A percentile compares a stretch with the other conserved stretches of the same genome.
Conservation (phyloP, 2,113 vertebrate genomes). For the Sylvia atricapilla region DNA sequence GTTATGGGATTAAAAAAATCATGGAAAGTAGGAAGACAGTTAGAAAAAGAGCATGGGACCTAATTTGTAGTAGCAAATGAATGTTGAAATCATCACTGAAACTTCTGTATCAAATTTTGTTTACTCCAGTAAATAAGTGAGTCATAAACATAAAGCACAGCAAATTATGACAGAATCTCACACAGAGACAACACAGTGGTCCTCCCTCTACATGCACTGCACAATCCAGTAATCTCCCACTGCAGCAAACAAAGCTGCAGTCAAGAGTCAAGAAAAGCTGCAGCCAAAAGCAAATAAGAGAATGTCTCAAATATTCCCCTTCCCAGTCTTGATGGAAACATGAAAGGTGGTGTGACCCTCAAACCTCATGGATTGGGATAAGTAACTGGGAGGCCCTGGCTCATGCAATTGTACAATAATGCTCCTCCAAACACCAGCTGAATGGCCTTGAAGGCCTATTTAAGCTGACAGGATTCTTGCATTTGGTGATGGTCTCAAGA, state of each 20-base stretch:
- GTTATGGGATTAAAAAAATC: constrained; percentile 30
- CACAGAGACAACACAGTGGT: rapidly evolving
- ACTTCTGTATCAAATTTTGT: background rate
- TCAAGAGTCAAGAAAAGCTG: background rate
- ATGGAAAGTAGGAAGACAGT: background rate
- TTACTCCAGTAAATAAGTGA: background rate
- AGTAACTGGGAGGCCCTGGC: background rate
- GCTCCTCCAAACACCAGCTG: background rate
- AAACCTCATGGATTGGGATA: background rate
- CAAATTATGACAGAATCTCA: background rate
- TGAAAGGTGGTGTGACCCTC: background rate
- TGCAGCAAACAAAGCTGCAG: background rate
- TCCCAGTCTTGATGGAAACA: background rate
- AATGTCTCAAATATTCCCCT: background rate
- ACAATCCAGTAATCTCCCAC: background rate
- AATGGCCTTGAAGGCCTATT: background rate
- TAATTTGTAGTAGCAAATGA: background rate
- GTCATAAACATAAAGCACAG: background rate
- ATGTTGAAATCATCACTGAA: background rate
- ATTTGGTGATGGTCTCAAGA: background rate
- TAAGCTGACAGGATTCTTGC: background rate
- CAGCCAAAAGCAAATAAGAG: background rate
- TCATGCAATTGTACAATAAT: background rate
- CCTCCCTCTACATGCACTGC: background rate
- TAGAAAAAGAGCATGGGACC: background rate